Percentiles rank a stretch among this genome's conserved stretches.
Evolutionary conservation across 2,113 vertebrate genomes (phyloP).

Genomic region (Xenotilapia longispinis): DNA sequence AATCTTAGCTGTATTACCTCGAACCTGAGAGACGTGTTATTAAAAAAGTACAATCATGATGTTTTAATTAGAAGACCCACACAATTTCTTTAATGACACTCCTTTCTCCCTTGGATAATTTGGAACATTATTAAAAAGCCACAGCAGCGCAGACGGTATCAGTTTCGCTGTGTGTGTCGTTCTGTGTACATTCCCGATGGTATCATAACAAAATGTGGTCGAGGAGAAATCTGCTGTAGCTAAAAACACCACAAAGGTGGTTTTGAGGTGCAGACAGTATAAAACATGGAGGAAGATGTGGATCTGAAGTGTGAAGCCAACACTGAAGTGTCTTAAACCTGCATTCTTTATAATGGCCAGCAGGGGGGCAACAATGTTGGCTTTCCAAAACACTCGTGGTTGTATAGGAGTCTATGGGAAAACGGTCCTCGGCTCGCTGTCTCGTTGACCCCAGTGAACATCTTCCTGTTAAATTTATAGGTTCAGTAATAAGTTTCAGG

Average conservation of each 20-base stretch:
- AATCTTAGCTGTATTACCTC: background rate
- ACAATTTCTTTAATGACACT: background rate
- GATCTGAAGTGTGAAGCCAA: background rate
- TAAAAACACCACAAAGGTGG: background rate
- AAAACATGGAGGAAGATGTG: background rate
- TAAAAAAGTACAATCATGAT: background rate
- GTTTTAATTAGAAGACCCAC: background rate
- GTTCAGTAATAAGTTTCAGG: background rate
- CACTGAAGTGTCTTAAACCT: background rate
- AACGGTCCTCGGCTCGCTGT: background rate
- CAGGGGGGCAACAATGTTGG: background rate
- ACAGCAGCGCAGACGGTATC: background rate
- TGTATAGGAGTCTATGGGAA: background rate
- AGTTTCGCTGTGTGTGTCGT: background rate
- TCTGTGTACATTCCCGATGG: background rate
- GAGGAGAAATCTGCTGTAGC: background rate
- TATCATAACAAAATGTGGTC: background rate
- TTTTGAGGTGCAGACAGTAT: background rate
- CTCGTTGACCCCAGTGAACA: background rate
- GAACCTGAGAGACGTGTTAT: background rate
- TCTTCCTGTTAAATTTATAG: background rate
- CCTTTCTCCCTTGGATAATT: background rate
- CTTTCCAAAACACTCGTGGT: background rate
- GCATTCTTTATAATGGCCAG: background rate
- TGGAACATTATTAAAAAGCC: background rate